Conservation (phyloP, 2,888 invertebrate genomes). For the Plagodis pulveraria region DNA sequence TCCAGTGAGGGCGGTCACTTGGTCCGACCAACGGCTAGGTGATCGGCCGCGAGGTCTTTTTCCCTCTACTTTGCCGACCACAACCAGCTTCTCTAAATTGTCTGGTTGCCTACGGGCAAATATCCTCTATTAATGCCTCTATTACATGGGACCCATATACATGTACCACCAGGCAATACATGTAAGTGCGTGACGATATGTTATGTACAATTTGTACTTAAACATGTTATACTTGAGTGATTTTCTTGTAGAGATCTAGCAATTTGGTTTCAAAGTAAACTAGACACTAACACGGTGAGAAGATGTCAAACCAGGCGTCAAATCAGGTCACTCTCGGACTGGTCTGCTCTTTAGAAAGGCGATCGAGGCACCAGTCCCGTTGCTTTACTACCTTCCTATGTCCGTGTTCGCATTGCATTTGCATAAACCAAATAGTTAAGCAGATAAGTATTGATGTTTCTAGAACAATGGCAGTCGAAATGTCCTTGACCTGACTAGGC, state of each 20-base stretch:
- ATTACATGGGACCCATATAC: too few species aligned
- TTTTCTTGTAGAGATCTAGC: neutral
- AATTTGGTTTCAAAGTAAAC: conserved; percentile 1
- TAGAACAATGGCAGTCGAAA: neutral
- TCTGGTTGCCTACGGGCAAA: too few species aligned
- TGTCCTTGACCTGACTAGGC: conserved; percentile 8
- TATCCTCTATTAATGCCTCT: too few species aligned
- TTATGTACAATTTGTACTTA: too few species aligned
- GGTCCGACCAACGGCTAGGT: too few species aligned
- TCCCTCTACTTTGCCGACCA: too few species aligned
- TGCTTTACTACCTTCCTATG: conserved; percentile 10
- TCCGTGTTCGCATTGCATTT: conserved; percentile 7
- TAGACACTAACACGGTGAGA: conserved; percentile 7
- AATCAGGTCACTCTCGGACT: conserved; percentile 21
- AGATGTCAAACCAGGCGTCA: conserved; percentile 30
- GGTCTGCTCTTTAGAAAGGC: conserved; percentile 24
- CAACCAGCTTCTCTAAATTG: too few species aligned
- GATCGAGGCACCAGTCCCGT: conserved; percentile 17
- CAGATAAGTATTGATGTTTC: neutral
- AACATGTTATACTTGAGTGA: neutral
- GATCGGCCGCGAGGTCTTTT: too few species aligned
- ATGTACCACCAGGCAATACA: too few species aligned
- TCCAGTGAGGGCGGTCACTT: too few species aligned
- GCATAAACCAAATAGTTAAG: conserved; percentile 8
- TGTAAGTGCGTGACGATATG: too few species aligned